Conservation (phyloP, 1,140 invertebrate species). For the Myzus persicae region DNA sequence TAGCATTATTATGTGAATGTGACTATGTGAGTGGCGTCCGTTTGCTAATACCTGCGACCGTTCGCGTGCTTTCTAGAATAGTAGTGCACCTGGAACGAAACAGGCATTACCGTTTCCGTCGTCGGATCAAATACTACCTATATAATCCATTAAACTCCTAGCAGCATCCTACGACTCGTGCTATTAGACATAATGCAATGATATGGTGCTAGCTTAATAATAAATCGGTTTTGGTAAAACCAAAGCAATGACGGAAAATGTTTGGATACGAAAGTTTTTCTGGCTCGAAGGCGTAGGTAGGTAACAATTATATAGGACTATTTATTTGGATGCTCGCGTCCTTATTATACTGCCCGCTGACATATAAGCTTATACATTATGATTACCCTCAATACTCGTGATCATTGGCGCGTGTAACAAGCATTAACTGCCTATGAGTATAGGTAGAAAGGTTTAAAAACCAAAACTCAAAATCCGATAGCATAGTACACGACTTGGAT, state of each 20-base stretch:
- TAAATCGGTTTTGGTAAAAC: neutral
- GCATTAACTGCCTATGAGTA: neutral
- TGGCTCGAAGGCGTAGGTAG: too few relatives aligned
- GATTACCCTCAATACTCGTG: neutral
- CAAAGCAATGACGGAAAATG: neutral
- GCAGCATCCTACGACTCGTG: neutral
- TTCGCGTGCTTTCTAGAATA: neutral
- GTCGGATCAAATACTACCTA: conserved; percentile 10
- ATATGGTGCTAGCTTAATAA: neutral
- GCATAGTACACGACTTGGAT: neutral
- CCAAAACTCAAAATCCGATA: neutral
- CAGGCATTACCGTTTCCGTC: neutral
- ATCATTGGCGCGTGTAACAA: neutral
- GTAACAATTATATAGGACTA: neutral
- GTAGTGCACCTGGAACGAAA: neutral
- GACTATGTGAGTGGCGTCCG: neutral
- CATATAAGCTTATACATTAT: neutral
- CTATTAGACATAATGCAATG: neutral
- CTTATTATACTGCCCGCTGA: rapidly evolving
- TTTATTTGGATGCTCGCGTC: neutral
- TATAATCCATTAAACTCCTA: conserved; percentile 2
- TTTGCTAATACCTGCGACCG: neutral
- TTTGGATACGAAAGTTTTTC: neutral
- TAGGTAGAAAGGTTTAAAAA: neutral
- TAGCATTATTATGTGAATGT: neutral